Base-by-base conservation (phyloP, 2,113 vertebrate genomes). In the Apaloderma vittatum region DNA sequence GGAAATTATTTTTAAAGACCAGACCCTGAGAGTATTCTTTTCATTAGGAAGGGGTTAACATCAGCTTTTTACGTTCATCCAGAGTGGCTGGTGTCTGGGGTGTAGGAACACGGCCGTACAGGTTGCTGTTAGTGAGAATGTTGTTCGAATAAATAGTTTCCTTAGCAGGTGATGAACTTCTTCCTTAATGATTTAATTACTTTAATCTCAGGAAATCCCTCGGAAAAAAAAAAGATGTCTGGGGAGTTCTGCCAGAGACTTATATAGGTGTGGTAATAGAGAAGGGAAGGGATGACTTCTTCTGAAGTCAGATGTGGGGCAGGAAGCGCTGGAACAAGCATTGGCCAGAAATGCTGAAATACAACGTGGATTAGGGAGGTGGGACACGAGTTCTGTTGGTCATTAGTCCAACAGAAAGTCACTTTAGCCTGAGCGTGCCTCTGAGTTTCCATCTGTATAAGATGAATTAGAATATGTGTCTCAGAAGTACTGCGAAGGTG, bases 171-270 rank as follows among this genome's bases (percentile, higher is more conserved):
- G 93, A 32, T 84, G 37, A 89, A 89, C 45, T 82, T 84, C 66
- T 83, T 94, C 48, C 57, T 95, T 94, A 72, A 65, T 85, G 12
- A 85, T 87, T 95, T 89, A 70, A 88, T 87, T 49, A 68, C 48
- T 75, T 75, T 96, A 75, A 75, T 91, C 61, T 91, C 17, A 52
- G 70, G 77, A 93, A 87, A 61, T 85, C 45, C 59, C 86, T 59
- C 40, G 21, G 4, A 14, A 66, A 57, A 14, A 66, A 57, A 32
- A n/a, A 67, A 82, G n/a, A 22, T 57, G 12, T 59, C 43, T 86
- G 61, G 61, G 76, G 88, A 70, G 20, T 63, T 83, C 66, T 88
- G 27, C 58, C 62, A 74, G 85, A 73, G 27, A 18, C 46, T 34
- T 62, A 3, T 0, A 5, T 73, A 49, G 54, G 27, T 77, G 43